Conservation (phyloP, 1,140 invertebrate genomes). For the Oreohelix idahoensis region DNA sequence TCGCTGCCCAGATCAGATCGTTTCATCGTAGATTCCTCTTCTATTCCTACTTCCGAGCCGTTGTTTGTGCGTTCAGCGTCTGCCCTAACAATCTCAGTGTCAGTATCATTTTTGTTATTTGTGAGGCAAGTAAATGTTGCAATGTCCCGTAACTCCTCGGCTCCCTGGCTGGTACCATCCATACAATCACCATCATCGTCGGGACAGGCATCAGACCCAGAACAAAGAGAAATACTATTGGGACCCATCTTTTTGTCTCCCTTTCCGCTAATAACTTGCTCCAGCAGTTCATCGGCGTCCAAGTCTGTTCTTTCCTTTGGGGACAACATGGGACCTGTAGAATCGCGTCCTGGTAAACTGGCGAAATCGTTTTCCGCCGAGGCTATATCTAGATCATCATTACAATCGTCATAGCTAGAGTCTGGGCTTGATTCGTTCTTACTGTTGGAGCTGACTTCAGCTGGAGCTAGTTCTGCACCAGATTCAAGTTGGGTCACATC, state of each 20-base stretch:
- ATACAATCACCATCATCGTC: not conserved
- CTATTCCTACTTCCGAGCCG: not conserved
- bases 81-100: not conserved
- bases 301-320: not conserved
- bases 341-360: not conserved
- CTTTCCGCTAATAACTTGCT: slow-evolving; percentile 9
- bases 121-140: not conserved
- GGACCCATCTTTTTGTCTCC: not conserved
- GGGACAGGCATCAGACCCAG: not conserved
- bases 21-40: not conserved
- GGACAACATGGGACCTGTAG: not conserved
- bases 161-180: not conserved
- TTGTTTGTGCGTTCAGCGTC: not conserved
- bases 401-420: no score
- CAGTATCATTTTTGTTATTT: not conserved
- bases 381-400: not conserved
- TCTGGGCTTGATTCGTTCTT: not conserved
- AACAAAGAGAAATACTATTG: not conserved
- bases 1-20: not conserved
- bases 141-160: not conserved
- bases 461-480: not conserved
- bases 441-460: no score
- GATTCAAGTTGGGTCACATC: not conserved
- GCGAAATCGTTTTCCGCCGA: slow-evolving; percentile 13
- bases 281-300: not conserved